Base-by-base conservation (phyloP, 2,113 vertebrate species). In the Semicossyphus pulcher region DNA sequence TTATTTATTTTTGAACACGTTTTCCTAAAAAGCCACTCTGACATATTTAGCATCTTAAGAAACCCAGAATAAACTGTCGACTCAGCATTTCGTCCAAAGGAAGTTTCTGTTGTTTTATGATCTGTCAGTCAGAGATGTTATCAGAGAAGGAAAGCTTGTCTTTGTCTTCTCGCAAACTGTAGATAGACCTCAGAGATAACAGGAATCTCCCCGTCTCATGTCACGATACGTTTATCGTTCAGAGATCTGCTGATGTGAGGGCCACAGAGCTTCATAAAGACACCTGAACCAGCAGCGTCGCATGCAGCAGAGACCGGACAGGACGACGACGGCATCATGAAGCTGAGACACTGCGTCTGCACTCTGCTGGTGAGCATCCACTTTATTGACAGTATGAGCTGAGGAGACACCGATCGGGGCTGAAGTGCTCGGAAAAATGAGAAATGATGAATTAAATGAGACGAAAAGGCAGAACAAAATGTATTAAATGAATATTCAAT, bases 321-420 rank as follows among this genome's bases (percentile, higher is more conserved):
- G 3, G 34, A 74, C 0, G 20, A 0, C 10, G 3, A 1, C 2
- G 39, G 64, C 62, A 16, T 31, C 53, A 90, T 73, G 84, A 72
- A 53, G 80, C 45, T 61, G 42, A 59, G n/a, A 37, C 44, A 2
- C 48, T 3, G 12, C 21, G 1, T 42, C 21, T 45, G 37, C 25
- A 26, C 21, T 21, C 61, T 67, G 51, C 65, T 80, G 89, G 92
- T 93, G 77, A 91, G 76, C n/a, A 2, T 57, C 20, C 3, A 15
- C 25, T 54, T 51, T n/a, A 54, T 11, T 18, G 3, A 44, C 15
- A 44, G 12, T 39, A 4, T 14, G 10, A 3, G 37, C 15, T 39
- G 10, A 5, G 10, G 4, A 12, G 12, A 12, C 4, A 39, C 37
- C 12, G 37, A 4, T 39, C 4, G 4, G 12, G 37, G 11, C 15